Base-by-base conservation (phyloP, 2,888 invertebrate genomes). In the Melinopterus prodromus region DNA sequence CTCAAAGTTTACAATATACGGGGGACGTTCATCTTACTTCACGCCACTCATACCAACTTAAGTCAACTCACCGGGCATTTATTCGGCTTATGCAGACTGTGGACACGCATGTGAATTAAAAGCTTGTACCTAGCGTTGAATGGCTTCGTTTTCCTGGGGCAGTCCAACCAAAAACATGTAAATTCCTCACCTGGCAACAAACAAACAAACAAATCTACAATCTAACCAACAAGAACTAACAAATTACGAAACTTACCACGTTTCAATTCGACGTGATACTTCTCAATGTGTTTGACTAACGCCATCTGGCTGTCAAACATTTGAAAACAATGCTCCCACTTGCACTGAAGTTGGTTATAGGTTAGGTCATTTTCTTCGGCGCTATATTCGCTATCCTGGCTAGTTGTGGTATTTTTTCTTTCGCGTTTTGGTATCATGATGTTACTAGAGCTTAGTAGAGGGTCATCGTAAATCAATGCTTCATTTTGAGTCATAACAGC, bases 71-170 rank as follows among this genome's bases (percentile, higher is more conserved):
- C 99, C 89, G 96, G 96, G 90, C 99, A 99, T 89, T 97, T 95
- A 89, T 99, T 98, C 0, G 99, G 99, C 88, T 99, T 99, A 87
- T 99, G 99, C 5, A 99, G 99, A 16, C 98, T 98, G 89, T 99
- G 99, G 0, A 99, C 96, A 15, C 99, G 90, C 97, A 99, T 98
- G 88, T 99, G 98, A 77, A 96, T 99, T 70, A 99, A 93, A 71
- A 99, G 91, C 89, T 99, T 99, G 91, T 99, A 99, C 83, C 99
- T 93, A 0, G 99, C 99, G 90, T 99, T 99, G 91, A 99, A 99
- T 0, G 98, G 98, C 79, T 97, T 94, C 15, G 95, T 93, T 83
- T 95, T 93, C 78, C 98, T 91, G 0, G 96, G 95, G 89, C 99
- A 99, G n/a, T 96, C 96, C 79, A 93, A 91, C 99, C 99, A 99